Base-by-base conservation (phyloP, 1,140 invertebrate genomes). In the Babylonia areolata region DNA sequence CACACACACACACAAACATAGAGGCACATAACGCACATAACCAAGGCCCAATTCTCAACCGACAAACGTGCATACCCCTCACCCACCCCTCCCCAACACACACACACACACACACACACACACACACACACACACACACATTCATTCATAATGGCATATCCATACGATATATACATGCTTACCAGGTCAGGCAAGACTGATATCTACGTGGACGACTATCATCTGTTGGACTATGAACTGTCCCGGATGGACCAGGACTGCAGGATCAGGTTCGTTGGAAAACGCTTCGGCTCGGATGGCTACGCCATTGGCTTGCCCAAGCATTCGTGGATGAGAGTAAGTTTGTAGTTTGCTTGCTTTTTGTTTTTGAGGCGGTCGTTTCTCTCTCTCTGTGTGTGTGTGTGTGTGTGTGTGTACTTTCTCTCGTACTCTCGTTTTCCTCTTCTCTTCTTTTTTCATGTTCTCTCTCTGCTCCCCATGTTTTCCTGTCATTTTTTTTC, bases 171-270 rank as follows among this genome's bases (percentile, higher is more conserved):
- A 15, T 58, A 58, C 28, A 51, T 51, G 46, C 46, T 17, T 17
- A 9, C 12, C 79, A 92, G 92, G 85, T 87, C 89, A 28, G 82
- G 78, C 12, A 79, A 87, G 28, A 87, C 91, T 5, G 92, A 92
- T 54, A 86, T 92, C 12, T 93, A 91, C 83, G 39, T 92, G 71
- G 92, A 91, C 69, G 92, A 92, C 86, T 89, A 84, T 17, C 89
- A 91, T 2, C 83, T 93, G 40, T 46, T 93, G 86, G 90, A 93
- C 54, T 91, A 90, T 73, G 89, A 88, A 6, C 46, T 90, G 37
- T 87, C 90, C 37, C 88, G 80, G 17, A 84, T 89, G 17, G 91
- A 93, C 81, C 86, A 88, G 75, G 86, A 90, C 71, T 93, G 92
- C 79, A 87, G 86, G 42, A 85, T 93, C 2, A 84, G 88, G 28